These are phyloP conservation scores for Cuniculus paca DNA, from an alignment of 2,797 vertebrate genomes.

Conservation along the genomic window DNA sequence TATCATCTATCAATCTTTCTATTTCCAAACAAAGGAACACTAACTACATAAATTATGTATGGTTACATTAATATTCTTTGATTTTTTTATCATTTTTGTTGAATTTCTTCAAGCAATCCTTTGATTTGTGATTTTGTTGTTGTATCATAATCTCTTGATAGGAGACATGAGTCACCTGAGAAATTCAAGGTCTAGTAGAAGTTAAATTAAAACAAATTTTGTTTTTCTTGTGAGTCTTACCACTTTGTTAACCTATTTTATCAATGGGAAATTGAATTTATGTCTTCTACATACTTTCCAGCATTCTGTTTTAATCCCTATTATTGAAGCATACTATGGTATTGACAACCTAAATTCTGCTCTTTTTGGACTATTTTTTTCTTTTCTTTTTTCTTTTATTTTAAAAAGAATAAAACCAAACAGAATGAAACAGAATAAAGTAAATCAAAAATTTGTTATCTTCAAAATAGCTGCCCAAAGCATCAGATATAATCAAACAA, in stretches of 20 bases:
- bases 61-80: neutral
- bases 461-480: too few species aligned
- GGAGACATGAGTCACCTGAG: neutral
- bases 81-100: neutral
- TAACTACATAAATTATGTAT: neutral
- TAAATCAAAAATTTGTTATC: too few species aligned
- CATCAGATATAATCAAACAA: too few species aligned
- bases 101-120: neutral
- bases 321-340: neutral
- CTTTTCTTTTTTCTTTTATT: neutral
- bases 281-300: neutral
- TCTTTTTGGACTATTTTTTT: neutral
- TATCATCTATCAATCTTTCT: neutral
- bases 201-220: neutral
- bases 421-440: too few species aligned
- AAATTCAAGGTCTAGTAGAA: conserved; percentile 31
- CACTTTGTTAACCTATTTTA: neutral
- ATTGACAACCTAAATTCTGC: neutral
- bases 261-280: conserved; percentile 16
- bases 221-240: neutral
- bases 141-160: neutral
- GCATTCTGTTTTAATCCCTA: neutral
- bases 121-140: neutral
- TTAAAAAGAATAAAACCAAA: too few species aligned
- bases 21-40: neutral